Conservation (phyloP, 2,888 invertebrate genomes). For the Epinotia brunnichana region DNA sequence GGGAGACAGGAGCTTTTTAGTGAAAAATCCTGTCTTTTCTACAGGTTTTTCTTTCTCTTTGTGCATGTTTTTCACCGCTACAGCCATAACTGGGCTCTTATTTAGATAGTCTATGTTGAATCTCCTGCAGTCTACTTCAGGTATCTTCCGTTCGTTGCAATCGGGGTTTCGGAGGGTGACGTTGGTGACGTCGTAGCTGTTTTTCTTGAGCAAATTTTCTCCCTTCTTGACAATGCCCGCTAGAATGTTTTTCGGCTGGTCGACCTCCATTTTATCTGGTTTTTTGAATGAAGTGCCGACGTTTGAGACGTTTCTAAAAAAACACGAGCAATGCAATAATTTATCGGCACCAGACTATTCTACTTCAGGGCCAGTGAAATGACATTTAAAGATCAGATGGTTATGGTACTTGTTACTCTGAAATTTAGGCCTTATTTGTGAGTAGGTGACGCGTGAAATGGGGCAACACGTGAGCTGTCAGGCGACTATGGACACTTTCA, state of each 20-base stretch:
- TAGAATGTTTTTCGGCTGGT: constrained; percentile 55
- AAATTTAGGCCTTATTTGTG: no score
- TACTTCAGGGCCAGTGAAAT: no score
- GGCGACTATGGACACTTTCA: no score
- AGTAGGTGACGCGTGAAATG: no score
- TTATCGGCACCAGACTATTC: neutral
- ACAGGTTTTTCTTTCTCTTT: constrained; percentile 56
- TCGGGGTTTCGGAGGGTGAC: constrained; percentile 59
- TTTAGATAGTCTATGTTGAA: constrained; percentile 67
- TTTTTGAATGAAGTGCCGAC: constrained; percentile 48
- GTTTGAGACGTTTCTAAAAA: constrained; percentile 35
- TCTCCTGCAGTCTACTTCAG: constrained; percentile 62
- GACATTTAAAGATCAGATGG: no score
- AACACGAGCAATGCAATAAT: no score
- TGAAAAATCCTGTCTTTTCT: constrained; percentile 70
- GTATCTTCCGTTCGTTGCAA: constrained; percentile 58
- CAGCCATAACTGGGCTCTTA: constrained; percentile 59
- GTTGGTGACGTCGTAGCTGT: constrained; percentile 67
- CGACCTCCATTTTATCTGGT: constrained; percentile 56
- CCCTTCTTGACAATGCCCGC: constrained; percentile 44
- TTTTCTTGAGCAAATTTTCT: constrained; percentile 54
- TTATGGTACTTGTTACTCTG: no score
- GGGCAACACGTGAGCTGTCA: no score
- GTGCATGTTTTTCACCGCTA: constrained; percentile 62
- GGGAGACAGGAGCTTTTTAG: constrained; percentile 74